phyloP scores from a whole-genome alignment of 1,140 invertebrate genomes.

The Helicoverpa zea region DNA sequence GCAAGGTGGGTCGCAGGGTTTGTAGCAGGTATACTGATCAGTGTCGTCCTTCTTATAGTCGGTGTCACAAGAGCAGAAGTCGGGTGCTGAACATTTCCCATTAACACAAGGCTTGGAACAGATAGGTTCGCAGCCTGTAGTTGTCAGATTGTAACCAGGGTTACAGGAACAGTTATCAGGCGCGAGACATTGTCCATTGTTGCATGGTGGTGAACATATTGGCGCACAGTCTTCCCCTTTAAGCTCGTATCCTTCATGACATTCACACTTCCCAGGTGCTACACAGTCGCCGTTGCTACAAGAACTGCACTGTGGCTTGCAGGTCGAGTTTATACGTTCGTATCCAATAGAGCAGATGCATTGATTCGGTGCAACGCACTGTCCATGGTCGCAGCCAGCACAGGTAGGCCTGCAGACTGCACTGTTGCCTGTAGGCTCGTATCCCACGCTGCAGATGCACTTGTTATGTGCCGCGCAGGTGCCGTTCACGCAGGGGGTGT shows the following conservation, averaged over 20 bases:
- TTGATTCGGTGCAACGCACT: slow-evolving; percentile 4
- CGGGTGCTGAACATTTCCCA: slow-evolving; percentile 60
- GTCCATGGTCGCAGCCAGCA: neutral
- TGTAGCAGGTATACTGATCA: slow-evolving; percentile 52
- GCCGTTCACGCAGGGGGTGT: neutral
- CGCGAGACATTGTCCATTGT: neutral
- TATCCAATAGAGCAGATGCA: slow-evolving; percentile 1
- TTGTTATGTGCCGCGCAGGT: neutral
- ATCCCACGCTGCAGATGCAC: slow-evolving; percentile 4
- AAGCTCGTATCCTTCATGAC: neutral
- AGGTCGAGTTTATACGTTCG: neutral
- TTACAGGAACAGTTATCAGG: neutral
- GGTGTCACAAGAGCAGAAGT: slow-evolving; percentile 66
- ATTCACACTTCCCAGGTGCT: neutral
- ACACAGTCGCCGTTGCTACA: slow-evolving; percentile 8
- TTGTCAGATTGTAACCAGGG: neutral
- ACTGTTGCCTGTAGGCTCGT: neutral
- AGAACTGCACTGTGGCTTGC: slow-evolving; percentile 6
- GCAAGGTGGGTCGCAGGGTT: slow-evolving; percentile 45
- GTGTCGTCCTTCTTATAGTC: slow-evolving; percentile 56
- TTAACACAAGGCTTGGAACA: slow-evolving; percentile 18
- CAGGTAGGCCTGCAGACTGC: neutral
- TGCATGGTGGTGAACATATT: neutral
- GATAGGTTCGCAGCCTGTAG: neutral
- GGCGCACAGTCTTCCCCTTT: neutral